These are phyloP conservation scores for Crypturellus undulatus DNA, from an alignment of 2,113 vertebrate genomes.

Conservation along the genomic window DNA sequence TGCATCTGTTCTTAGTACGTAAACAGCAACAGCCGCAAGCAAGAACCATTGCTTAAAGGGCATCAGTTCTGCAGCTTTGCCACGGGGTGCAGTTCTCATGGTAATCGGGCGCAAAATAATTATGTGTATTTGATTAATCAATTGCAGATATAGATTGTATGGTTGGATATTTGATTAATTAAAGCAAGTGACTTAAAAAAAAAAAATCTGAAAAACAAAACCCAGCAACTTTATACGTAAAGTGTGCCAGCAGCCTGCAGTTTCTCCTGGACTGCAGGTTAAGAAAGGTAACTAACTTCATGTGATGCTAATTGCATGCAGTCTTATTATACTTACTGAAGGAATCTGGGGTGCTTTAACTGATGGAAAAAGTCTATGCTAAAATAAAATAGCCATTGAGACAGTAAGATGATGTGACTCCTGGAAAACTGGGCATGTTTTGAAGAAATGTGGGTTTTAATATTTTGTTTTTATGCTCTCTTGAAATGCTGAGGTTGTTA, in stretches of 20 bases:
- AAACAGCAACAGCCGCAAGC: not conserved
- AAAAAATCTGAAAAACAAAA: not conserved
- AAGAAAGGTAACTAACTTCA: not conserved
- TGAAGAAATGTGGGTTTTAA: not conserved
- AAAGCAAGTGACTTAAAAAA: not conserved
- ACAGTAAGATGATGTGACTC: not conserved
- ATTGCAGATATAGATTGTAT: not conserved
- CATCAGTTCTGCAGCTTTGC: not conserved
- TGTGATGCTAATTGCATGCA: not conserved
- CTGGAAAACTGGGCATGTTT: not conserved
- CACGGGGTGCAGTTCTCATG: not conserved
- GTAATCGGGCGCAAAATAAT: not conserved
- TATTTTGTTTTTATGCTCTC: not conserved
- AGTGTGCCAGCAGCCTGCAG: not conserved
- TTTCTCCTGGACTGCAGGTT: not conserved
- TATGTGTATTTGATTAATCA: not conserved
- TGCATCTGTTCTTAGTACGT: not conserved
- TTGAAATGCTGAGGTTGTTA: not conserved
- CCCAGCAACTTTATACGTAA: rapidly evolving
- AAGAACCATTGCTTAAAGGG: not conserved
- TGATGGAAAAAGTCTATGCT: not conserved
- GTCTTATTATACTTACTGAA: not conserved
- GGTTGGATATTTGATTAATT: not conserved
- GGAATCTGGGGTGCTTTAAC: not conserved
- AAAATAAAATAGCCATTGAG: not conserved